phyloP scores from a whole-genome alignment of 2,888 invertebrate species.

The Hypomecis punctinalis region DNA sequence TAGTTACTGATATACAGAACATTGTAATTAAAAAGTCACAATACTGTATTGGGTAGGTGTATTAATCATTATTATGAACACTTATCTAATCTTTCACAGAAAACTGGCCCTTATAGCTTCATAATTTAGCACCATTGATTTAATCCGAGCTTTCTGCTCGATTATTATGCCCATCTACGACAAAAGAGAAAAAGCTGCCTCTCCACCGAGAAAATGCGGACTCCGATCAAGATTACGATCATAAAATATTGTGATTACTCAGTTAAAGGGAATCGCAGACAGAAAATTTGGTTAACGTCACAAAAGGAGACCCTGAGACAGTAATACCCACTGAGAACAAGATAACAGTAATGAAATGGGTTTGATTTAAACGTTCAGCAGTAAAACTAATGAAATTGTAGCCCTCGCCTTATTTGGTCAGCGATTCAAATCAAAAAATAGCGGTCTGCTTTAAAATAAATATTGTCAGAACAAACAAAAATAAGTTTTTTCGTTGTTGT shows the following conservation, averaged over 20 bases:
- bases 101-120: slow-evolving; percentile 8
- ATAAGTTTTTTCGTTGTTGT: no score
- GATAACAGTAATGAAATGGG: slow-evolving; percentile 20
- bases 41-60: no score
- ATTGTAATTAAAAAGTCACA: no score
- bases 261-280: slow-evolving; percentile 28
- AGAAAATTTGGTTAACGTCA: slow-evolving; percentile 30
- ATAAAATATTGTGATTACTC: slow-evolving; percentile 34
- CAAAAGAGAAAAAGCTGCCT: slow-evolving; percentile 21
- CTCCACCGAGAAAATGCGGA: slow-evolving; percentile 23
- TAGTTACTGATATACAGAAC: no score
- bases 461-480: no score
- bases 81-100: background rate
- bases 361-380: no score
- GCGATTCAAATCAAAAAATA: no score
- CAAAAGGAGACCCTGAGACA: slow-evolving; percentile 25
- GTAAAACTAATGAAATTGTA: no score
- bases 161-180: slow-evolving; percentile 20
- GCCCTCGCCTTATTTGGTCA: no score
- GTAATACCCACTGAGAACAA: slow-evolving; percentile 18
- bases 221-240: slow-evolving; percentile 28
- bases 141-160: slow-evolving; percentile 15
- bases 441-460: no score
- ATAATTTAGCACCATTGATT: slow-evolving; percentile 19
- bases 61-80: no score